These are phyloP conservation scores for Holcopasites calliopsidis DNA, from an alignment of 1,140 invertebrate species.

Conservation along the genomic window DNA sequence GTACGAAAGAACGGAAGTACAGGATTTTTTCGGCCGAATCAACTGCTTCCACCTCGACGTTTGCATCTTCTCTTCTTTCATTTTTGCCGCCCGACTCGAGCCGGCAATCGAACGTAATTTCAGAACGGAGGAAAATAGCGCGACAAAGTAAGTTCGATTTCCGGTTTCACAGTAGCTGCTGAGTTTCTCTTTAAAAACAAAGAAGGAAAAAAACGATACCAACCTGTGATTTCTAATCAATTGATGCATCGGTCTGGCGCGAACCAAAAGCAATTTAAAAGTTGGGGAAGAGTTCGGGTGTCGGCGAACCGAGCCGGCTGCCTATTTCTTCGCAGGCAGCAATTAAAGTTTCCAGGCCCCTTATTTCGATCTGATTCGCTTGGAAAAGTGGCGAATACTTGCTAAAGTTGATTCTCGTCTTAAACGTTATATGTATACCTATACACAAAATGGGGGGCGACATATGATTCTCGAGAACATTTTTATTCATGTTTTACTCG, in stretches of 20 bases:
- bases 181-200: not conserved
- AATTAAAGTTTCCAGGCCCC: conserved; percentile 39
- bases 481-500: no score
- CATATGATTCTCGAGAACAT: no score
- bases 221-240: conserved; percentile 40
- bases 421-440: no score
- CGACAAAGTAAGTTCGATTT: not conserved
- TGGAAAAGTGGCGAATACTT: conserved; percentile 23
- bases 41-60: not conserved
- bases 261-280: conserved; percentile 32
- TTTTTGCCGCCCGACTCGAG: not conserved
- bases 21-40: not conserved
- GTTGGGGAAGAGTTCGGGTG: conserved; percentile 14
- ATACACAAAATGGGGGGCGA: no score
- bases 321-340: conserved; percentile 22
- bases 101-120: not conserved
- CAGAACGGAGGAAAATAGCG: not conserved
- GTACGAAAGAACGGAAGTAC: not conserved
- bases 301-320: not conserved
- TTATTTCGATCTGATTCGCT: conserved; percentile 9
- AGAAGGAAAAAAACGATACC: no score
- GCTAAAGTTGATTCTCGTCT: conserved; percentile 3
- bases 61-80: not conserved
- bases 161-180: not conserved
- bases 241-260: conserved; percentile 24